These are phyloP conservation scores for Hyperoplus immaculatus DNA, from an alignment of 2,797 vertebrate genomes.

Conservation along the genomic window DNA sequence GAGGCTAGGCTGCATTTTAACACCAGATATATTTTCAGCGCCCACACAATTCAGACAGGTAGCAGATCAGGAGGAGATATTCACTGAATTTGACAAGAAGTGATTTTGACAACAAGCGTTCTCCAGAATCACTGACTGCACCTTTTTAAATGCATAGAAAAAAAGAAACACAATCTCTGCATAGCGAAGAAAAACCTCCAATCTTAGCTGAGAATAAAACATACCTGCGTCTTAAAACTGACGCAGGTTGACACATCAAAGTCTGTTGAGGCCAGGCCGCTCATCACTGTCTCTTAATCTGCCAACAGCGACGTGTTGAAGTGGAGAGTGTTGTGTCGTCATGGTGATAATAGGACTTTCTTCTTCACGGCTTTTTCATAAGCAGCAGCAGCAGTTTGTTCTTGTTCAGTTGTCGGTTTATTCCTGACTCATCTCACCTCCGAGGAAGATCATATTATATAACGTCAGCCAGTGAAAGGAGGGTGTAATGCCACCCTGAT, in stretches of 20 bases:
- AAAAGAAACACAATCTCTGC: too few species aligned
- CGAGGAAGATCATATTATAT: conserved; percentile 44
- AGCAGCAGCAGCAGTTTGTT: not conserved
- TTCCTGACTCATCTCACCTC: conserved; percentile 41
- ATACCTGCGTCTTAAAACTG: not conserved
- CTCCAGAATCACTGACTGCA: too few species aligned
- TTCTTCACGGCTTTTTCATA: conserved; percentile 30
- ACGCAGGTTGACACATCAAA: conserved; percentile 18
- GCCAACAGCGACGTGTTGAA: conserved; percentile 36
- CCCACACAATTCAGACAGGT: too few species aligned
- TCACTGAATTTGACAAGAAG: too few species aligned
- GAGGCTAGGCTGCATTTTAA: too few species aligned
- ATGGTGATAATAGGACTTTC: conserved; percentile 46
- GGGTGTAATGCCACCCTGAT: conserved; percentile 68
- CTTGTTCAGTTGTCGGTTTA: conserved; percentile 19
- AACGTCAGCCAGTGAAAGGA: conserved; percentile 30
- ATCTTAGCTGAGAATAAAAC: too few species aligned
- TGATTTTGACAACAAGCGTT: too few species aligned
- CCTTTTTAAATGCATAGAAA: too few species aligned
- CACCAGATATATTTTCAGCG: too few species aligned
- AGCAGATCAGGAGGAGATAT: too few species aligned
- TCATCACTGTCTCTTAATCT: conserved; percentile 9
- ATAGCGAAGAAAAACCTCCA: too few species aligned
- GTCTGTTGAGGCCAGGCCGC: conserved; percentile 7
- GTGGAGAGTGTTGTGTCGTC: conserved; percentile 11